Evolutionary conservation across 2,888 invertebrate species (phyloP), one percentile per base, ranked within the genome.

Genomic region (Lutraria lutraria): DNA sequence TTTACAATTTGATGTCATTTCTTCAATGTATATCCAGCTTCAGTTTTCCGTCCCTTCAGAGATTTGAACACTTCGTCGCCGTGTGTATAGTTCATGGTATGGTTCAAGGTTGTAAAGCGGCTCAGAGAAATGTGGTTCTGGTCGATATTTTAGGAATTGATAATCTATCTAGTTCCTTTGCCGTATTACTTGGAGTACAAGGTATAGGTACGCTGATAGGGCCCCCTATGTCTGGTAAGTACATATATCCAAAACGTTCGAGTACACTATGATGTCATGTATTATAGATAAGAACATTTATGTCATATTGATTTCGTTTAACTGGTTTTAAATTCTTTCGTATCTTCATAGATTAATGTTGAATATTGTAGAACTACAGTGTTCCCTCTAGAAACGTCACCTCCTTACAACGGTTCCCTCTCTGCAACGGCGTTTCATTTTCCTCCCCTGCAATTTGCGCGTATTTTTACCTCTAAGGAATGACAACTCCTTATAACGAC

Each of bases 1-100:
- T 93, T 15, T 95, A 94, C 86, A 94, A 94, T 83, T 56, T 81
- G 4, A 87, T 94, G 43, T 90, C 94, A 43, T 94, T 94, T 86
- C 52, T 93, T 0, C 92, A 94, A 60, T 91, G 93, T 53, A 72
- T 83, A 12, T 34, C 93, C 0, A 89, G 93, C 0, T 93, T 94
- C 43, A 25, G 92, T 12, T 90, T 93, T 19, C 95, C 95, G 2
- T 87, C 81, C 3, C 43, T 92, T 31, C 53, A 43, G 13, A 87
- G 84, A 1, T 90, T 88, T 68, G 79, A 29, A 43, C 81, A 83
- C 8, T 94, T 93, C 91, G 76, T 68, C 0, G 86, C 81, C 12
- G 85, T 94, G 16, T 89, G 90, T 72, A 53, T 90, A 52, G n/a
- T 86, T 19, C 86, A 88, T 0, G 90, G 90, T 0, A 29, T 31